Conservation (phyloP, 2,113 vertebrate genomes). For the Heloderma charlesbogerti region DNA sequence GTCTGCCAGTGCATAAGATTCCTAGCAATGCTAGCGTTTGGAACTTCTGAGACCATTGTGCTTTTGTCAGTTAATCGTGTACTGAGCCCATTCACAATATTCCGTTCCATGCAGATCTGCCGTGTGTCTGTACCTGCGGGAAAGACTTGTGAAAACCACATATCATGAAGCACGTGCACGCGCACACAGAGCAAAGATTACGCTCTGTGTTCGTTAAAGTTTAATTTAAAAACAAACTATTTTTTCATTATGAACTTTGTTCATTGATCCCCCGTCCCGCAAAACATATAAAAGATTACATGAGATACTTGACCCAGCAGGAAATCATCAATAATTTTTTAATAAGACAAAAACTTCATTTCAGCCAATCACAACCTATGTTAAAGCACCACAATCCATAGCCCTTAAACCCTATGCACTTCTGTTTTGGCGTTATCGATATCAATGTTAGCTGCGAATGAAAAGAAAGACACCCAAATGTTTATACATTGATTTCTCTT, state of each 20-base stretch:
- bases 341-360: background rate
- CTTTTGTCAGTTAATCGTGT: background rate
- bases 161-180: background rate
- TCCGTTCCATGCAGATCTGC: background rate
- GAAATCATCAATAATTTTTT: background rate
- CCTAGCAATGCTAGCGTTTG: background rate
- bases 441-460: background rate
- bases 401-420: background rate
- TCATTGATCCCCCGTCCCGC: background rate
- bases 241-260: background rate
- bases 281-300: background rate
- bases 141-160: background rate
- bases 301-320: background rate
- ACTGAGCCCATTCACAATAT: background rate
- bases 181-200: background rate
- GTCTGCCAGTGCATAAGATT: background rate
- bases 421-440: background rate
- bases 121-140: no score
- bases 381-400: background rate
- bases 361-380: background rate
- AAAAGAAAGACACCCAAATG: background rate
- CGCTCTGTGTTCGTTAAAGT: background rate
- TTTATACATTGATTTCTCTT: background rate
- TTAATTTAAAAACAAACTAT: no score
- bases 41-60: background rate